These are phyloP conservation scores for Megalops atlanticus DNA, from an alignment of 2,113 vertebrate genomes.

Conservation along the genomic window DNA sequence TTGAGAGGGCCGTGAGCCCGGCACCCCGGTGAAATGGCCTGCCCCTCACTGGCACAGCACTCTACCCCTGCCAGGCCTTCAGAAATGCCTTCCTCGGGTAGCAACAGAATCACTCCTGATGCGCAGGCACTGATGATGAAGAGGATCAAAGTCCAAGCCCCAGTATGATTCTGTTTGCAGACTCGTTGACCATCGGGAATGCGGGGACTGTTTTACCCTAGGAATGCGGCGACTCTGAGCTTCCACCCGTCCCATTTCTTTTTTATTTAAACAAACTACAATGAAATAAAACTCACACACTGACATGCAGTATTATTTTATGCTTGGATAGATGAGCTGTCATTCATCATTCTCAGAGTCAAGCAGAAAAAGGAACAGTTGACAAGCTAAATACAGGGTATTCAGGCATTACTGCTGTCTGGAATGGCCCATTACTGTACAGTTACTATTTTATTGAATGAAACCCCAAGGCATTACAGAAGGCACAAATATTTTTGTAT, in stretches of 20 bases:
- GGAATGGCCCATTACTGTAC: conserved; percentile 13
- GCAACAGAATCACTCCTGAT: too few relatives aligned
- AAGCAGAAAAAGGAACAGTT: conserved; percentile 58
- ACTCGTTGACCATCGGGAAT: not conserved
- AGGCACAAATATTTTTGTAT: conserved; percentile 21
- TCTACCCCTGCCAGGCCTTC: not conserved
- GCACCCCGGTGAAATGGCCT: not conserved
- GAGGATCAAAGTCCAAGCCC: too few relatives aligned
- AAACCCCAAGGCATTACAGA: conserved; percentile 19
- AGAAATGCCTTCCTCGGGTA: conserved; percentile 9
- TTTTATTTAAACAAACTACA: conserved; percentile 27
- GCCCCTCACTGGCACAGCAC: not conserved
- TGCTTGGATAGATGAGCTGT: not conserved
- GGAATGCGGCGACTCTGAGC: not conserved
- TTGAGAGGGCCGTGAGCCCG: too few relatives aligned
- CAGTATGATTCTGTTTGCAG: too few relatives aligned
- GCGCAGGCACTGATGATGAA: too few relatives aligned
- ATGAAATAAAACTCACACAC: conserved; percentile 11
- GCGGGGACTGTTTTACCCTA: not conserved
- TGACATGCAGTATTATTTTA: conserved; percentile 56
- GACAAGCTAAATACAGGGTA: conserved; percentile 50
- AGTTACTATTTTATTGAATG: conserved; percentile 4
- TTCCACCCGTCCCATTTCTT: not conserved
- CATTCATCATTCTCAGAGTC: conserved; percentile 49
- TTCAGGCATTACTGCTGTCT: conserved; percentile 34